phyloP scores from a whole-genome alignment of 1,140 invertebrate genomes.

The Asbolus verrucosus region DNA sequence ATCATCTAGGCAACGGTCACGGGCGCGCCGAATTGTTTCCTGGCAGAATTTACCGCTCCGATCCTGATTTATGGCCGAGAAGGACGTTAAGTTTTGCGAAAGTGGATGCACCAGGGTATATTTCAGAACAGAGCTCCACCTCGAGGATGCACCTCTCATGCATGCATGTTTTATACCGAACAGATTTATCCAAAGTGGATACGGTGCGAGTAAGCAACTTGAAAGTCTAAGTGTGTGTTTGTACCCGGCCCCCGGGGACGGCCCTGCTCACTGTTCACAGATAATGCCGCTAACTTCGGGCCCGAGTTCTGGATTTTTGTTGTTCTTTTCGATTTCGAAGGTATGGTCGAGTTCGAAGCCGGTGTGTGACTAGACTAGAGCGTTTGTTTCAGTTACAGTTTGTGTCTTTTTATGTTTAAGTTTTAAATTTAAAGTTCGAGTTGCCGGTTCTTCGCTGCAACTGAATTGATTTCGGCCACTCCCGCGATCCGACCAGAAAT shows the following conservation, averaged over 20 bases:
- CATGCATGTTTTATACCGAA: constrained; percentile 39
- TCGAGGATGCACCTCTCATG: constrained; percentile 7
- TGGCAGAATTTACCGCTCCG: constrained; percentile 5
- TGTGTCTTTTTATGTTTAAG: constrained; percentile 49
- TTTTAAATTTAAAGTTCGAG: constrained; percentile 46
- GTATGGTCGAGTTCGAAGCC: constrained; percentile 48
- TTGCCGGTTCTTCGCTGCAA: constrained; percentile 14
- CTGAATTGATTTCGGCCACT: constrained; percentile 23
- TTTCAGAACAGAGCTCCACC: background rate
- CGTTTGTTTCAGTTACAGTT: constrained; percentile 36
- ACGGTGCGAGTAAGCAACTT: constrained; percentile 33
- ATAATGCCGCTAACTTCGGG: constrained; percentile 54
- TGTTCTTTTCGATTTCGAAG: constrained; percentile 55
- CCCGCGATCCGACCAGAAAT: background rate
- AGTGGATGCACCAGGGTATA: constrained; percentile 29
- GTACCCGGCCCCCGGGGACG: constrained; percentile 43
- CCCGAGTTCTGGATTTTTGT: constrained; percentile 54
- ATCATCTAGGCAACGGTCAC: constrained; percentile 25
- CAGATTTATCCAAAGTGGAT: constrained; percentile 41
- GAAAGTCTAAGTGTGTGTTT: constrained; percentile 43
- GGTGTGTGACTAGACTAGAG: constrained; percentile 54
- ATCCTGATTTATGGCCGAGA: constrained; percentile 38
- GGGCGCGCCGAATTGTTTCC: constrained; percentile 18
- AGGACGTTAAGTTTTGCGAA: constrained; percentile 28
- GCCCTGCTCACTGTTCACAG: constrained; percentile 54